phyloP scores from a whole-genome alignment of 2,888 invertebrate species.

The Podabrus alpinus region DNA sequence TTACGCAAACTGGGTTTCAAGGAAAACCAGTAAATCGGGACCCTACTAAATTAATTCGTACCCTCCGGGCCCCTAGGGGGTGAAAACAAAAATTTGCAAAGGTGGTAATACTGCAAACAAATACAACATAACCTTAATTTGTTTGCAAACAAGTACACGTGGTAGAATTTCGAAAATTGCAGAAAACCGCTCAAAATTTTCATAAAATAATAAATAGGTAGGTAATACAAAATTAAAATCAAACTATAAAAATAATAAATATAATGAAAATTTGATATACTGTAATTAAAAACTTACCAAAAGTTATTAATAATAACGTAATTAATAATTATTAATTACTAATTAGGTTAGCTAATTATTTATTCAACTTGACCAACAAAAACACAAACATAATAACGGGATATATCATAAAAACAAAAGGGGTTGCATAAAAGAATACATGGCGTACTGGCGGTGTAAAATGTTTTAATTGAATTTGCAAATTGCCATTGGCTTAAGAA shows the following conservation, averaged over 20 bases:
- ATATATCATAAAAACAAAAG: too few relatives aligned
- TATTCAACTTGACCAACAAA: neutral
- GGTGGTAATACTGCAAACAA: neutral
- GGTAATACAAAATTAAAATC: too few relatives aligned
- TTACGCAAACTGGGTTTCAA: neutral
- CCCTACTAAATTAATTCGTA: neutral
- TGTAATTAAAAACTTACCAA: neutral
- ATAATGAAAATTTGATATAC: too few relatives aligned
- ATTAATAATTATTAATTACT: too few relatives aligned
- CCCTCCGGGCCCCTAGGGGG: too few relatives aligned
- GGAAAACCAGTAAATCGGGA: neutral
- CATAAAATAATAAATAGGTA: too few relatives aligned
- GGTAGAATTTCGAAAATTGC: neutral
- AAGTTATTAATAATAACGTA: neutral
- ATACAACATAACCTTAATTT: neutral
- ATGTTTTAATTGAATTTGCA: neutral
- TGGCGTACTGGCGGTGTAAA: neutral
- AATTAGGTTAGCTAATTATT: neutral
- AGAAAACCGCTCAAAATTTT: too few relatives aligned
- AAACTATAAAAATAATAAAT: too few relatives aligned
- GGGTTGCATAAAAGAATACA: neutral
- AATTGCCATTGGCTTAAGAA: neutral
- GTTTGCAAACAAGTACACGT: neutral
- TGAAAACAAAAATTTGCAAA: neutral
- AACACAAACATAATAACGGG: neutral